These are phyloP conservation scores for Nasonia oneida DNA, from an alignment of 2,888 invertebrate genomes.

Conservation along the genomic window DNA sequence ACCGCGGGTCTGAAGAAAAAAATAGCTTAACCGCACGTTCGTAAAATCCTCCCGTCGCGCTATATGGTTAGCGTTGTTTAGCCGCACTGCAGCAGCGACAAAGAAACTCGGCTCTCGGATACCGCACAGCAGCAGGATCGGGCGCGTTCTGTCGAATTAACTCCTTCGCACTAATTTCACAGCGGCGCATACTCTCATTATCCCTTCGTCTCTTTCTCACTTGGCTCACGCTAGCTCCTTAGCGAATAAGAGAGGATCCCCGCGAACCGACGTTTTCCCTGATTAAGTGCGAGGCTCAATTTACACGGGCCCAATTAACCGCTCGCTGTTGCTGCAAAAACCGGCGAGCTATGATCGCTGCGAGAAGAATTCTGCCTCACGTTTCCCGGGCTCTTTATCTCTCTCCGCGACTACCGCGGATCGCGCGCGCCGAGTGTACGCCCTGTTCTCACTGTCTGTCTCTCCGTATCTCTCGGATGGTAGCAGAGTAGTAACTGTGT, in stretches of 20 bases:
- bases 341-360: conserved; percentile 8
- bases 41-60: neutral
- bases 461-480: neutral
- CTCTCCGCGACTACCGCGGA: neutral
- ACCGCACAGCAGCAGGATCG: neutral
- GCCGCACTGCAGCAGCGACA: neutral
- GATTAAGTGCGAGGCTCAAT: conserved; percentile 51
- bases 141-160: neutral
- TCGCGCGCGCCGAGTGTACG: conserved; percentile 19
- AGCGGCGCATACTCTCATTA: neutral
- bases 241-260: too few species aligned
- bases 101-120: neutral
- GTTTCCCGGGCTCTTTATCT: conserved; percentile 27
- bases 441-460: conserved; percentile 37
- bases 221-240: neutral
- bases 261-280: conserved; percentile 30
- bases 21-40: neutral
- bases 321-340: neutral
- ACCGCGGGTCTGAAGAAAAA: neutral
- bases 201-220: neutral
- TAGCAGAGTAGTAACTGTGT: conserved; percentile 44
- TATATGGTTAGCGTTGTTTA: neutral
- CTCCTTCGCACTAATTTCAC: conserved; percentile 20
- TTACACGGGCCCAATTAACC: conserved; percentile 35
- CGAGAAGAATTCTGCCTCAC: conserved; percentile 36